Evolutionary conservation across 2,797 vertebrate species (phyloP), one percentile per base, ranked within the genome.

Genomic region (Parauchenoglanis punctatus): DNA sequence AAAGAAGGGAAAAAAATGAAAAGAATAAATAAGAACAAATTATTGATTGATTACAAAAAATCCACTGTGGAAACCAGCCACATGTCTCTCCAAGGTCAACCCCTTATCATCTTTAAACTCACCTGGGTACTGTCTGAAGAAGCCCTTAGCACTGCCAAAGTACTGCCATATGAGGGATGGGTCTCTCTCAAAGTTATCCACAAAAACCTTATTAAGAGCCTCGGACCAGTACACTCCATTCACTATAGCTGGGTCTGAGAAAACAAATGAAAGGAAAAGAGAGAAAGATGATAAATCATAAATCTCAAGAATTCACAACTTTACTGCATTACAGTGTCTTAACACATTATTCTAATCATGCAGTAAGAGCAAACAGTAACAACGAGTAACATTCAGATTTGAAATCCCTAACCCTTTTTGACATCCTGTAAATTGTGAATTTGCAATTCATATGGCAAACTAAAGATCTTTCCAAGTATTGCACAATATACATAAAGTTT

Each of bases 141-240:
- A 99, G 76, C 98, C 98, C 91, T 99, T 99, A 84, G 98, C 97
- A 3, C 98, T 99, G 90, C 98, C 98, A 90, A 99, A 99, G 91
- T 99, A 99, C 89, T 99, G 98, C 98, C 98, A 99, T 91, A 97
- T 98, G 35, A 99, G 97, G 18, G 98, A 97, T 0, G 98, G 97
- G 89, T 99, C 98, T 89, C 96, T 97, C 89, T 98, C 97, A 94
- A 98, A 99, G 92, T 99, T 99, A 91, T 99, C 98, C 28, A 99
- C 98, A 91, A 99, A 99, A 10, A 99, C 97, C 92, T 98, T 98
- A 93, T 99, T 99, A 89, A 99, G 94, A 5, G 98, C 97, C 92
- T 99, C 98, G 0, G 98, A 99, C 98, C 98, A 99, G 91, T 97
- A 99, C 84, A 99, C 98, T 59, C 98, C 98, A 65, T 99, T 99